Base-by-base conservation (phyloP, 2,888 invertebrate genomes). In the Catocala sponsa region DNA sequence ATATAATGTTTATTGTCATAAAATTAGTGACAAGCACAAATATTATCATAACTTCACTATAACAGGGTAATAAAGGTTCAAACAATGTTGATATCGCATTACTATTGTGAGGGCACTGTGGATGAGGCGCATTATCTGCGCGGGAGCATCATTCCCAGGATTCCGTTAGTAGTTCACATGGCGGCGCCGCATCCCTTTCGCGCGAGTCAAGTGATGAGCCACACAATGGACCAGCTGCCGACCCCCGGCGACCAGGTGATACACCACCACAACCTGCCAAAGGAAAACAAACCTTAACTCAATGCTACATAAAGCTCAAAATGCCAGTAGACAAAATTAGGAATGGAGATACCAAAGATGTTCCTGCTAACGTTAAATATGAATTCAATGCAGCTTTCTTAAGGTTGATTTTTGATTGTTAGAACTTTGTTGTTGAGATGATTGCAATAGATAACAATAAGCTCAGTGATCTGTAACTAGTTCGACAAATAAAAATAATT, bases 121-220 rank as follows among this genome's bases (percentile, higher is more conserved):
- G 61, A 55, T 51, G 51, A 46, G 66, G 74, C 70, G 73, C 74
- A 80, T 83, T 87, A 84, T 88, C 83, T 87, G 80, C 80, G 86
- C 82, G 79, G 81, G 85, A 83, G 87, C 88, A 86, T 83, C 78
- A 79, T 85, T 88, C 89, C 85, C 89, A 88, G 86, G 89, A 88
- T 87, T 84, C 91, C 89, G 91, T 90, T 89, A 86, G 84, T 76
- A 70, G 86, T 92, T 91, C 91, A 86, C 92, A 92, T 87, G 90
- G 84, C 84, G 90, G 84, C 84, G 80, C 82, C 84, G 87, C 92
- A 93, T 92, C 94, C 94, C 93, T 93, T 92, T 91, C 88, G 87
- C 83, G 80, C 84, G 91, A 91, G 93, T 92, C 94, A 93, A 93
- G 94, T 93, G 94, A 92, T 89, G 91, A 83, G 86, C 81, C 83